Conservation (phyloP, 2,113 vertebrate species). For the Cryptoleucopteryx plumbea region DNA sequence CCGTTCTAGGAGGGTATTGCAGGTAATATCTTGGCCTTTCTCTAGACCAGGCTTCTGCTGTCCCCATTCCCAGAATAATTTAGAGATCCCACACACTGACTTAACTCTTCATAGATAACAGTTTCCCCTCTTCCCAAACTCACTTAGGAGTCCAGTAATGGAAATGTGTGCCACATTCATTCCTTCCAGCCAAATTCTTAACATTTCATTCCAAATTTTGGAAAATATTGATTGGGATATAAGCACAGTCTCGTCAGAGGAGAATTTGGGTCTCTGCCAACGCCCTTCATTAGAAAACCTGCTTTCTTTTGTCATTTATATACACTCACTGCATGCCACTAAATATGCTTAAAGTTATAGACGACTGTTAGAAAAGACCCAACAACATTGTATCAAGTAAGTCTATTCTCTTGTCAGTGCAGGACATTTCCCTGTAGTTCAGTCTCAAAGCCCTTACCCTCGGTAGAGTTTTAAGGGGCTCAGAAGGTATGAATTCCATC, state of each 20-base stretch:
- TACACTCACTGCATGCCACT: background rate
- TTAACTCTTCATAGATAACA: background rate
- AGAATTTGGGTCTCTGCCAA: background rate
- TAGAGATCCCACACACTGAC: background rate
- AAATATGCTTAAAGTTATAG: background rate
- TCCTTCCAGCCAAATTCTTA: background rate
- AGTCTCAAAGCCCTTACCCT: background rate
- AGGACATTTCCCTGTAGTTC: background rate
- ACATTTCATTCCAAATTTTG: background rate
- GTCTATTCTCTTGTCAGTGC: background rate
- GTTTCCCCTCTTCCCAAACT: background rate
- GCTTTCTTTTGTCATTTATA: background rate
- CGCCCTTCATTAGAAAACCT: background rate
- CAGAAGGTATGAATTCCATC: background rate
- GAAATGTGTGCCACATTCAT: background rate
- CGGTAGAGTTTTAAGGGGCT: background rate
- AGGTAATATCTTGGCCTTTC: background rate
- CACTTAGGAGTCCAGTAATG: background rate
- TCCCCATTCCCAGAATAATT: background rate
- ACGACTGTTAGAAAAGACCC: background rate
- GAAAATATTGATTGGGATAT: background rate
- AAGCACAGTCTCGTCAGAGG: background rate
- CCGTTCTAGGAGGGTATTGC: background rate
- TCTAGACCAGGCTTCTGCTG: background rate
- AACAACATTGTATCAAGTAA: background rate